Evolutionary conservation across 2,888 invertebrate genomes (phyloP), one percentile per base, ranked within the genome.

Genomic region (Cryptocephalus moraei): DNA sequence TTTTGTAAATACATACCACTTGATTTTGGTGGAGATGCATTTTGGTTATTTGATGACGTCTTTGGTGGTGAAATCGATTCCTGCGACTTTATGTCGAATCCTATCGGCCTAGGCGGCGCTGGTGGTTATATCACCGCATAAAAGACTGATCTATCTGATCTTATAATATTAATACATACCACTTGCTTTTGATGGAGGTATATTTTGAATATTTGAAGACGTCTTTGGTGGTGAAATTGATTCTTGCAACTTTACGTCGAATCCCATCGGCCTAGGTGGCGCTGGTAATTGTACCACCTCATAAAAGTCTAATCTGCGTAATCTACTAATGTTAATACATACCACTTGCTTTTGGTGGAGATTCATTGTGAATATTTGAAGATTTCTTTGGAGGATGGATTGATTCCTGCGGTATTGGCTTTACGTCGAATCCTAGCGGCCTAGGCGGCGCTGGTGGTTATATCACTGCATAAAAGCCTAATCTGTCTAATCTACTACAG

Each of bases 41-140:
- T 2, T 22, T 22, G 22, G 22, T 4, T 22, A 22, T 22, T 22
- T 6, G 22, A 40, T 3, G 40, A 40, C 14, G 6, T 42, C 32
- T 52, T 52, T 9, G 52, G 52, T 31, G 52, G 52, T 43, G 49
- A 48, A 39, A 52, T 31, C 2, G 49, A 33, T 39, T 45, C 52
- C 2, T 22, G 9, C 1, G 41, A 14, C 13, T 42, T 10, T 32
- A 32, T 9, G 9, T 22, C 31, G 31, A 32, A 32, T 9, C 32
- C 22, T 42, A n/a, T n/a, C 12, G 42, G 42, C 11, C 40, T 40
- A 9, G 42, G 32, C 1, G 42, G 13, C 8, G 42, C 42, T 10
- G 42, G 32, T 42, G 42, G 42, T 13, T 41, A 9, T 6, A 22
- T 22, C 22, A 2, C 22, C 22, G 22, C 6, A 4, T 22, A 22